Conservation (phyloP, 2,113 vertebrate genomes). For the Triplophysa rosa region DNA sequence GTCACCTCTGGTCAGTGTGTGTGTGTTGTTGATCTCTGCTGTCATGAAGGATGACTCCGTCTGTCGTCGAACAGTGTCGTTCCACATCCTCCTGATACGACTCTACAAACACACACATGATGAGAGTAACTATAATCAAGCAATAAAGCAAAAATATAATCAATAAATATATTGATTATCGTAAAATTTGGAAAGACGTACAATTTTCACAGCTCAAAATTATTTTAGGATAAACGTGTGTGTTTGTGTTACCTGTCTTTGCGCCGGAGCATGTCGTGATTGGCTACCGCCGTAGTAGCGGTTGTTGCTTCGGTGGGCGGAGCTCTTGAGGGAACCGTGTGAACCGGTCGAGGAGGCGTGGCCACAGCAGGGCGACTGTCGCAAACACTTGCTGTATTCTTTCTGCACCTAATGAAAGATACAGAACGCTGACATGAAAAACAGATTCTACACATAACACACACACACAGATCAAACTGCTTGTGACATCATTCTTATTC, state of each 20-base stretch:
- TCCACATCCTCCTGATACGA: constrained; percentile 94
- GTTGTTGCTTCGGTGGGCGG: constrained; percentile 85
- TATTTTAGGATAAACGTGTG: not conserved
- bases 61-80: constrained; percentile 90
- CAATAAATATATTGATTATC: too few species aligned
- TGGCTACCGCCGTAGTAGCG: constrained; percentile 89
- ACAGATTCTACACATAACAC: not conserved
- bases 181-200: too few species aligned
- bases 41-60: constrained; percentile 93
- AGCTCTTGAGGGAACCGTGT: constrained; percentile 87
- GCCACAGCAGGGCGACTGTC: constrained; percentile 87
- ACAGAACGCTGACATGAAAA: not conserved
- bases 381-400: constrained; percentile 89
- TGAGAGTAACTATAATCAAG: constrained; percentile 4
- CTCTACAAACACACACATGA: constrained; percentile 73
- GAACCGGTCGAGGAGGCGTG: constrained; percentile 77
- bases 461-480: not conserved
- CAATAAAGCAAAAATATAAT: too few species aligned
- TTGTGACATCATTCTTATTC: too few species aligned
- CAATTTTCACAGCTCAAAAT: too few species aligned
- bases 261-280: constrained; percentile 70
- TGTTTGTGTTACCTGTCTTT: constrained; percentile 70
- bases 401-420: constrained; percentile 81
- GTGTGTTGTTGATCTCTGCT: constrained; percentile 88
- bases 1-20: constrained; percentile 87